phyloP scores from a whole-genome alignment of 2,888 invertebrate genomes.

The Tachystola acroxantha region DNA sequence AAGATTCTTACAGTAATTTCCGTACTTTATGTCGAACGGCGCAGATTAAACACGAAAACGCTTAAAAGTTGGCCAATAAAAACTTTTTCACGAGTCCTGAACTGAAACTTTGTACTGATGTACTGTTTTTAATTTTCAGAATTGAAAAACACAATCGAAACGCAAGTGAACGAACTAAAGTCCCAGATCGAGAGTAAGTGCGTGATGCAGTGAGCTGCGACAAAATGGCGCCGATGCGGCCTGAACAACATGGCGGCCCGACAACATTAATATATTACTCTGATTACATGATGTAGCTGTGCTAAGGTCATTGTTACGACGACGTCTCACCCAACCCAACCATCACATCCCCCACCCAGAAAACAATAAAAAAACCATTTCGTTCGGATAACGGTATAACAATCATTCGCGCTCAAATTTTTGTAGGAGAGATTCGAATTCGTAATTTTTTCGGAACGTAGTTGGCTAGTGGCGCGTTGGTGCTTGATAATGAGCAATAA shows the following conservation, averaged over 20 bases:
- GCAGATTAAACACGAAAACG: not conserved
- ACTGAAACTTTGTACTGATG: slow-evolving; percentile 6
- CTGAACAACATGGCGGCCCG: slow-evolving; percentile 10
- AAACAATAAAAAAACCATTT: slow-evolving; percentile 28
- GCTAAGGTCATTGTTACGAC: slow-evolving; percentile 61
- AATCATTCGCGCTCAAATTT: slow-evolving; percentile 65
- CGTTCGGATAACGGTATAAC: slow-evolving; percentile 44
- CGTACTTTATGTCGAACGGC: slow-evolving; percentile 2
- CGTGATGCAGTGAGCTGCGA: slow-evolving; percentile 90
- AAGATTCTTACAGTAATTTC: slow-evolving; percentile 4
- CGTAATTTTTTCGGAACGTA: slow-evolving; percentile 65
- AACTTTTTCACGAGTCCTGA: slow-evolving; percentile 9
- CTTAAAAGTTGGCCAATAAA: slow-evolving; percentile 5
- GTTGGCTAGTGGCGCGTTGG: slow-evolving; percentile 75
- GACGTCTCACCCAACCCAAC: slow-evolving; percentile 37
- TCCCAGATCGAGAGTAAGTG: slow-evolving; percentile 97
- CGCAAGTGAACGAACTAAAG: slow-evolving; percentile 97
- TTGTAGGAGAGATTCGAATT: slow-evolving; percentile 63
- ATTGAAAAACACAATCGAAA: slow-evolving; percentile 97
- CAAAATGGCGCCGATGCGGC: slow-evolving; percentile 17
- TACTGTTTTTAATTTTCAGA: slow-evolving; percentile 90
- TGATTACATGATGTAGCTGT: slow-evolving; percentile 76
- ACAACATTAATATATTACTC: slow-evolving; percentile 27
- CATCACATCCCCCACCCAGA: slow-evolving; percentile 32
- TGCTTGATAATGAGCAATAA: slow-evolving; percentile 77